Base-by-base conservation (phyloP, 2,797 vertebrate genomes). In the Decapterus maruadsi region DNA sequence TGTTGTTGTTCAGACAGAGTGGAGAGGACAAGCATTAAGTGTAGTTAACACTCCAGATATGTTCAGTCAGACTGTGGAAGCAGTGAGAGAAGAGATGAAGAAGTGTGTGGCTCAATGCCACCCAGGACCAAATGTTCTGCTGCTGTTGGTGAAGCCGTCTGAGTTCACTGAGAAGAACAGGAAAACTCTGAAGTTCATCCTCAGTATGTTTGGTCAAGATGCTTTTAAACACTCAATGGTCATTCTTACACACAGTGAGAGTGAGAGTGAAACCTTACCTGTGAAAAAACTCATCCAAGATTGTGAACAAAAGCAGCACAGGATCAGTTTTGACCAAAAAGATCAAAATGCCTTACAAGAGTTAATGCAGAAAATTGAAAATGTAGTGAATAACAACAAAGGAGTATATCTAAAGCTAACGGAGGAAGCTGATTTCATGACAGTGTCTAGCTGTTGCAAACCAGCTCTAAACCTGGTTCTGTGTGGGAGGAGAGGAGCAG, bases 81-180 rank as follows among this genome's bases (percentile, higher is more conserved):
- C 4, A 0, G 0, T 70, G 0, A 72, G 4, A 54, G 0, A 8
- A 29, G 36, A 80, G 57, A 4, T 87, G 50, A 71, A 8, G 14
- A 61, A 0, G 5, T 79, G 72, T 34, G 9, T 45, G 6, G 8
- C 0, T 1, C 8, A 56, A 0, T 78, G 64, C 54, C 0, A 0
- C 4, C 81, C 69, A 17, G 82, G 85, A 63, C 85, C 85, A 63
- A 82, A 84, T 54, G 77, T 83, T 13, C 50, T 85, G 2, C 71
- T 87, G 68, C 71, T 87, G 53, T 54, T 82, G n/a, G 77, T 84
- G 22, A 79, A 72, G 1, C 77, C 70, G 19, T 80, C 79, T n/a
- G 34, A 68, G 0, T 84, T 87, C 68, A 81, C 56, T 8, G 73
- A 76, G 2, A 4, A 46, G 19, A 50, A 78, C 34, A 78, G 50